Conservation (phyloP, 2,113 vertebrate species). For the Myrmecophaga tridactyla region DNA sequence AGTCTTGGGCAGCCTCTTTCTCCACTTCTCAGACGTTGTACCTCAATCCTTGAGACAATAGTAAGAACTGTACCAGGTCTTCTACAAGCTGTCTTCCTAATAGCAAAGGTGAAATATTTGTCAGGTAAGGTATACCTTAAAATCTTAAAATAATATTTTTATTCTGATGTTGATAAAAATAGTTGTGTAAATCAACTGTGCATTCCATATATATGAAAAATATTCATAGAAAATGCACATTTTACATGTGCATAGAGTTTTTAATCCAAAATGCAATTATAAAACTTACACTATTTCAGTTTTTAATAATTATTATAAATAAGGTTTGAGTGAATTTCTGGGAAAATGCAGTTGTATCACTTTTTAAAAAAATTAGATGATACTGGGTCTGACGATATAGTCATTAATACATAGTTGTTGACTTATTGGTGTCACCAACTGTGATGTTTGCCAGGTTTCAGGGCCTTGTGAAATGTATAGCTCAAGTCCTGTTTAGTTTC, state of each 20-base stretch:
- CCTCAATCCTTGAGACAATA: constrained; percentile 91
- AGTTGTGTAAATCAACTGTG: neutral
- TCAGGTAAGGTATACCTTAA: constrained; percentile 85
- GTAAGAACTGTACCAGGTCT: constrained; percentile 94
- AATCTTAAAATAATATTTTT: constrained; percentile 12
- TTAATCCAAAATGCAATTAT: constrained; percentile 24
- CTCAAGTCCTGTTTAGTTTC: neutral
- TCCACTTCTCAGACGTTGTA: constrained; percentile 90
- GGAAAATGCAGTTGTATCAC: neutral
- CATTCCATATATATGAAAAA: neutral
- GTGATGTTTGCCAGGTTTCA: neutral
- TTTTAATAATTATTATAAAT: neutral
- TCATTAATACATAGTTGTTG: neutral
- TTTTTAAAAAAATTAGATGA: neutral
- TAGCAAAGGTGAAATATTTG: constrained; percentile 94
- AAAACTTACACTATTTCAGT: neutral
- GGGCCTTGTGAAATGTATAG: neutral
- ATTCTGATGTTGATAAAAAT: constrained; percentile 6
- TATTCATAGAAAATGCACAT: neutral
- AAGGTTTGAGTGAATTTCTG: neutral
- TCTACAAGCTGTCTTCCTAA: constrained; percentile 90
- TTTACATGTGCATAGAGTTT: neutral
- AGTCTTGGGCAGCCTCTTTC: constrained; percentile 87
- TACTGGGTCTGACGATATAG: neutral
- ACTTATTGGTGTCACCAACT: neutral